Evolutionary conservation across 2,888 invertebrate genomes (phyloP).

Genomic region (Drosophila fungiperda): DNA sequence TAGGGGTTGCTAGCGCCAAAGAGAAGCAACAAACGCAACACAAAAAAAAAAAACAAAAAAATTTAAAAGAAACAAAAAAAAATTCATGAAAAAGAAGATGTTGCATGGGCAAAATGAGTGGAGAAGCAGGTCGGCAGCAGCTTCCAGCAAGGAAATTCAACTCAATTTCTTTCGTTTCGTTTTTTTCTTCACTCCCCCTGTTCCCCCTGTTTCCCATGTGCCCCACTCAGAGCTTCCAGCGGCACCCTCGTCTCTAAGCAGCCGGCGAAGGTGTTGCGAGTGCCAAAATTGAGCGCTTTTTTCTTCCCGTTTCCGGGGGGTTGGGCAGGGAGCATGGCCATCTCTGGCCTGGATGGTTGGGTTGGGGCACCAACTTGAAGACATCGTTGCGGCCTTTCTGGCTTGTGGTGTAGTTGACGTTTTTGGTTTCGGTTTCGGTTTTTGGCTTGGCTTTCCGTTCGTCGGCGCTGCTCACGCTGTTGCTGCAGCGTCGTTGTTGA

Average conservation of each 20-base stretch:
- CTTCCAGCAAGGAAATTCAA: conserved; percentile 49
- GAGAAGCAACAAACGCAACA: conserved; percentile 16
- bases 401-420: conserved; percentile 80
- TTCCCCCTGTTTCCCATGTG: not conserved
- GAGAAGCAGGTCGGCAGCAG: conserved; percentile 17
- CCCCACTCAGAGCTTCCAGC: conserved; percentile 43
- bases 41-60: conserved; percentile 10
- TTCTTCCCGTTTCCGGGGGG: conserved; percentile 41
- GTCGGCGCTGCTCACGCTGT: conserved; percentile 27
- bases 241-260: conserved; percentile 26
- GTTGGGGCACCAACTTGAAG: conserved; percentile 66
- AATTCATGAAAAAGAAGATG: conserved; percentile 11
- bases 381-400: conserved; percentile 80
- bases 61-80: conserved; percentile 6
- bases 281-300: conserved; percentile 72
- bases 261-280: conserved; percentile 63
- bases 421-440: conserved; percentile 76
- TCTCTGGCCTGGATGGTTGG: conserved; percentile 12
- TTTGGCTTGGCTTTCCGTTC: conserved; percentile 65
- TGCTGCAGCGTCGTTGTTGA: not conserved
- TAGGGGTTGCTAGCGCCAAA: conserved; percentile 59
- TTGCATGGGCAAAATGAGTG: conserved; percentile 33
- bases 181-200: conserved; percentile 3
- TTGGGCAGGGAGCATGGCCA: conserved; percentile 1
- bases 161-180: conserved; percentile 47